Conservation (phyloP, 2,888 invertebrate genomes). For the Chrysolina americana region DNA sequence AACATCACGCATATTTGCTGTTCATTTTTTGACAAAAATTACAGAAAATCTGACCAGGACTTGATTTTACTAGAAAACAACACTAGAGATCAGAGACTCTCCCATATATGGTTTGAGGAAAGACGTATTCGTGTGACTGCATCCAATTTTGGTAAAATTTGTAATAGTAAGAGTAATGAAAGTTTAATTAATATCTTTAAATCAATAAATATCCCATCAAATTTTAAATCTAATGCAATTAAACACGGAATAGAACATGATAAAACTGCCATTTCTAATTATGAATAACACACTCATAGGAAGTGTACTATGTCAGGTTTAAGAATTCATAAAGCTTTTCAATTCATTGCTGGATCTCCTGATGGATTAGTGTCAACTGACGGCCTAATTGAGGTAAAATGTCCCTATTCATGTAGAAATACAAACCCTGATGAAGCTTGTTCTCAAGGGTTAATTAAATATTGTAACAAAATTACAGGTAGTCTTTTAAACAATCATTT, state of each 20-base stretch:
- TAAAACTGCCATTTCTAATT: background rate
- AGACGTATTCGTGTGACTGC: conserved; percentile 20
- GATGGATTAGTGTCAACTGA: conserved; percentile 32
- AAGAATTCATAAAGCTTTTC: conserved; percentile 29
- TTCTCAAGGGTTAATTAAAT: conserved; percentile 9
- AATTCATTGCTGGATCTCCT: conserved; percentile 36
- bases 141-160: conserved; percentile 22
- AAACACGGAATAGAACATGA: background rate
- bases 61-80: background rate
- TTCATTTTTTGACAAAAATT: conserved; percentile 18
- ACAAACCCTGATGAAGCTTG: conserved; percentile 20
- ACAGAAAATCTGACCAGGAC: background rate
- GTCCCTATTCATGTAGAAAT: conserved; percentile 26
- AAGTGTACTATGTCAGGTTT: conserved; percentile 23
- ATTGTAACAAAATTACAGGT: conserved; percentile 17
- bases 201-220: background rate
- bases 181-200: background rate
- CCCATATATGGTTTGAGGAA: conserved; percentile 19
- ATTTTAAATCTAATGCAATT: background rate
- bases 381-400: conserved; percentile 40
- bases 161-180: background rate
- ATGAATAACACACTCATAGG: background rate
- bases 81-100: conserved; percentile 10
- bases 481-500: conserved; percentile 15
- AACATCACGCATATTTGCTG: background rate